phyloP scores from a whole-genome alignment of 2,797 vertebrate genomes.

The Chromis chromis region DNA sequence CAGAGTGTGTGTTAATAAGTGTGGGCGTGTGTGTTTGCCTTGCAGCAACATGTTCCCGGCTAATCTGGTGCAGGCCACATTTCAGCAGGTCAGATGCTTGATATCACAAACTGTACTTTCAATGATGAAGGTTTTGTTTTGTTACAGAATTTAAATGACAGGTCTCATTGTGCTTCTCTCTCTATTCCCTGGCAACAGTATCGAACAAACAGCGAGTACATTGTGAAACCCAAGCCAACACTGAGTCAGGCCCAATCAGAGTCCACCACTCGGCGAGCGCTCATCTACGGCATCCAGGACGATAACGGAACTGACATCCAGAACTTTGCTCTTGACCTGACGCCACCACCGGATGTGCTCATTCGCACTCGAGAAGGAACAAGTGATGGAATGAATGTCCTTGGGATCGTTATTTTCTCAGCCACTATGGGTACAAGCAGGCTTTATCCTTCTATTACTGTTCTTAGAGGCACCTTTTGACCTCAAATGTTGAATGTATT shows the following conservation, averaged over 20 bases:
- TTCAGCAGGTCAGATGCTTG: conserved; percentile 91
- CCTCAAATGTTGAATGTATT: neutral
- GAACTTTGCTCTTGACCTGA: conserved; percentile 95
- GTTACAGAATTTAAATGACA: neutral
- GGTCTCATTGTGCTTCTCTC: neutral
- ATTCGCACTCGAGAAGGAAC: conserved; percentile 91
- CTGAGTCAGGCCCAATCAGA: conserved; percentile 76
- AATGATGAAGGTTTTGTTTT: neutral
- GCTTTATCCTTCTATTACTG: too few species aligned
- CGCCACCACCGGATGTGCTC: conserved; percentile 91
- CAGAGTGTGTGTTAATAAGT: neutral
- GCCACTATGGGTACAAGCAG: conserved; percentile 93
- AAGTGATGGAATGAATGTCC: conserved; percentile 96
- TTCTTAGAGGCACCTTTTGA: neutral
- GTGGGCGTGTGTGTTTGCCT: conserved; percentile 57
- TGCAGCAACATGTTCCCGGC: conserved; percentile 97
- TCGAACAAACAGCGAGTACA: conserved; percentile 90
- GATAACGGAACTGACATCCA: conserved; percentile 92
- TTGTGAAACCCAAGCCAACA: conserved; percentile 84
- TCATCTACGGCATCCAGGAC: conserved; percentile 93
- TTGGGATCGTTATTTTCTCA: conserved; percentile 97
- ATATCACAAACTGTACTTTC: neutral
- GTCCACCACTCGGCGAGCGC: conserved; percentile 82
- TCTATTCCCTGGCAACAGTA: conserved; percentile 85
- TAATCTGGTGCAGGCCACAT: conserved; percentile 96